Evolutionary conservation across 2,113 vertebrate genomes (phyloP).

Genomic region (Phalacrocorax pelagicus): DNA sequence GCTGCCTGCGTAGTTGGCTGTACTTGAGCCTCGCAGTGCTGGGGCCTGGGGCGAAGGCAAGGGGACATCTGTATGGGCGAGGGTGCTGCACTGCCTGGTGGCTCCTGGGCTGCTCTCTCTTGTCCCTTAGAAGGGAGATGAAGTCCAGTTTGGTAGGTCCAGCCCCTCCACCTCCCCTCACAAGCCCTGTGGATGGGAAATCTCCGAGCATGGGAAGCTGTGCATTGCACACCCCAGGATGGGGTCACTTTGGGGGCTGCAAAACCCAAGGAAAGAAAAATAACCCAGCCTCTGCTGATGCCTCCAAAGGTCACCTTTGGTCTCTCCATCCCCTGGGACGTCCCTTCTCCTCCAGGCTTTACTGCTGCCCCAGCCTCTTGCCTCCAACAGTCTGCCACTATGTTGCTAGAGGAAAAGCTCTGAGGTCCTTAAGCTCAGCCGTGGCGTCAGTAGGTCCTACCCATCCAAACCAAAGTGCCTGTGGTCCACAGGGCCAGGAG

Average conservation of each 20-base stretch:
- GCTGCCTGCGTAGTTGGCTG: not conserved
- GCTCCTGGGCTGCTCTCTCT: not conserved
- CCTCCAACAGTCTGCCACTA: not conserved
- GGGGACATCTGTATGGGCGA: not conserved
- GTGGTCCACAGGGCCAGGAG: not conserved
- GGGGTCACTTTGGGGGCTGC: not conserved
- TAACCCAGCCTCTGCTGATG: not conserved
- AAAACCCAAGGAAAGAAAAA: not conserved
- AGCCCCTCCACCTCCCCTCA: not conserved
- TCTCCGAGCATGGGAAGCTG: fast-evolving
- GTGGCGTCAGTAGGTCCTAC: not conserved
- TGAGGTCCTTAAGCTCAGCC: not conserved
- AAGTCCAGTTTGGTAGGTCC: not conserved
- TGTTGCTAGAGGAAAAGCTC: not conserved
- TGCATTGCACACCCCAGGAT: not conserved
- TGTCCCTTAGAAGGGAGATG: not conserved
- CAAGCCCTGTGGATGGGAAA: not conserved
- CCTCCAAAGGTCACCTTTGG: not conserved
- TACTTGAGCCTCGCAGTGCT: not conserved
- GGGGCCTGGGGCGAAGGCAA: not conserved
- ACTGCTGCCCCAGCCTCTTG: not conserved
- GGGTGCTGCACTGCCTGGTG: not conserved
- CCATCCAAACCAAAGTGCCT: not conserved
- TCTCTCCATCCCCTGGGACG: not conserved
- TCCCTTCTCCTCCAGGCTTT: not conserved